These are phyloP conservation scores for Probaryconus sp. DNA, from an alignment of 1,140 invertebrate genomes.

Conservation along the genomic window DNA sequence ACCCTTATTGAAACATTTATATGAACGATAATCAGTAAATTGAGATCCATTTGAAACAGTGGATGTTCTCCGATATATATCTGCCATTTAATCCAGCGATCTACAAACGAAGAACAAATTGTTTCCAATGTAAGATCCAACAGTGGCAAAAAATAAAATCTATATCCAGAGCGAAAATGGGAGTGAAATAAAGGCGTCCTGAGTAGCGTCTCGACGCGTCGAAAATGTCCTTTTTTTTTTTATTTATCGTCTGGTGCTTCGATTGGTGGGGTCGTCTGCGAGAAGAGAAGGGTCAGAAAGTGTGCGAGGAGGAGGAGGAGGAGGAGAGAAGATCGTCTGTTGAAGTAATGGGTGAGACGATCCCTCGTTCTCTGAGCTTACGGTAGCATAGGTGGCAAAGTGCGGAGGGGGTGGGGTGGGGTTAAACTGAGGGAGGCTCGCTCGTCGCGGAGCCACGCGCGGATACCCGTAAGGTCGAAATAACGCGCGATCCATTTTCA, in stretches of 20 bases:
- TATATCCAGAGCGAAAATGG: no score
- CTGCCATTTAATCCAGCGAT: neutral
- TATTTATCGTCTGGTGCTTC: conserved; percentile 3
- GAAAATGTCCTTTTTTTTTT: neutral
- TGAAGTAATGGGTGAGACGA: conserved; percentile 8
- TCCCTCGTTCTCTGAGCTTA: neutral
- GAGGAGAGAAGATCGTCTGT: neutral
- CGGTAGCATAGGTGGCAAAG: no score
- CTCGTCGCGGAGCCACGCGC: neutral
- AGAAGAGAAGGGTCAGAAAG: neutral
- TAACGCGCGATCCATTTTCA: conserved; percentile 33
- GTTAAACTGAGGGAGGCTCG: no score
- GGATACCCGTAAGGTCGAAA: conserved; percentile 8
- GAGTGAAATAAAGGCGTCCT: no score
- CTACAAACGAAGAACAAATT: conserved; percentile 7
- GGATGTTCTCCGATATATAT: no score
- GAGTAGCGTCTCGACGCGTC: neutral
- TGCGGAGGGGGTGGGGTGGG: no score
- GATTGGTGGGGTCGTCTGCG: conserved; percentile 4
- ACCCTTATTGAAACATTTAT: no score
- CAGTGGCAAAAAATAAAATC: conserved; percentile 7
- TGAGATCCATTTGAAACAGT: no score
- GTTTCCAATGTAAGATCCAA: neutral
- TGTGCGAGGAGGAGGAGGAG: neutral
- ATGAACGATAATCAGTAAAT: no score